Base-by-base conservation (phyloP, 1,140 invertebrate genomes). In the Drosophila sp. region DNA sequence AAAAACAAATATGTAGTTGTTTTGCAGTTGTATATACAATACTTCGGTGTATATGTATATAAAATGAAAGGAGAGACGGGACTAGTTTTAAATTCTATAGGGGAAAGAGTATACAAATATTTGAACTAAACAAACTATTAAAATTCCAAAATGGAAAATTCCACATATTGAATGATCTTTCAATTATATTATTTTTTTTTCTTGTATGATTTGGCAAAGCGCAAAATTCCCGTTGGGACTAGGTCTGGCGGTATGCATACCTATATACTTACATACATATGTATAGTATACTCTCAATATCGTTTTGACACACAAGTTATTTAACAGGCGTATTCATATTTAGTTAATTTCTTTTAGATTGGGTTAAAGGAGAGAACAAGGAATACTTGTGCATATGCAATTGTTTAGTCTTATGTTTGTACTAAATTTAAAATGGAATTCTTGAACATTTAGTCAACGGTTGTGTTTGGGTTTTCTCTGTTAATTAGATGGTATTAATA, bases 391-490 rank as follows among this genome's bases (percentile, higher is more conserved):
- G 30, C 69, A 58, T 58, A 44, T 44, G 62, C 30, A 17, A 72
- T 64, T 65, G 33, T 79, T 74, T 79, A 85, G 77, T 81, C 76
- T 79, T 79, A 87, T 64, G 54, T 87, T 84, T 86, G 82, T 86
- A 86, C 82, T 86, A 83, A 67, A 58, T 58, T 87, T 83, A 76
- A 87, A 87, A 83, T 86, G 82, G 83, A 86, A 86, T 86, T 61
- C 35, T 70, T 66, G 70, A 83, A 68, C 71, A 60, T 56, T 75
- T 64, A 67, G 40, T 66, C 72, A 60, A 67, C 50, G 40, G 38
- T 47, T 63, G 33, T 66, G 44, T 35, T 50, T 50, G 23, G 56
- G 50, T 54, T 64, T 17, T 76, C 65, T 76, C 55, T 56, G 32
- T 75, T 71, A 70, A 65, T 65, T 60, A 27, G 27, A 8, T 2